A percentile compares a stretch with the other conserved stretches of the same genome.
These are phyloP conservation scores for Sapayoa aenigma DNA, from an alignment of 2,113 vertebrate genomes.

Conservation along the genomic window DNA sequence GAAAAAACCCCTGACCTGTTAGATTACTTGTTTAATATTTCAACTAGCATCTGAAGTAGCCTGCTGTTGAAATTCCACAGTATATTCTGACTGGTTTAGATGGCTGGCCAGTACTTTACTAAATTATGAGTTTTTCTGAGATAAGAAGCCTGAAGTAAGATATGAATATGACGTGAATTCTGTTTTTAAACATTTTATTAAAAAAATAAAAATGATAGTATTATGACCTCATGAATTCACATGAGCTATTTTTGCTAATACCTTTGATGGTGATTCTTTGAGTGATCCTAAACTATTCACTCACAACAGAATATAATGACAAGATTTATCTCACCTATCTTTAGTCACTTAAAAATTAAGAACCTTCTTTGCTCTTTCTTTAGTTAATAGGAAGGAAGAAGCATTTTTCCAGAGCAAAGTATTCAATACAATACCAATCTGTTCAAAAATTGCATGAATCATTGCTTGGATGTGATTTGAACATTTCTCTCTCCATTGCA, in stretches of 20 bases:
- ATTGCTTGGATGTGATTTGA: not conserved
- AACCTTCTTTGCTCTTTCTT: not conserved
- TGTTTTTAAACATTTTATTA: not conserved
- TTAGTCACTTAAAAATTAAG: not conserved
- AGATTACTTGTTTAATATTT: not conserved
- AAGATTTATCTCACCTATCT: not conserved
- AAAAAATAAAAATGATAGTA: not conserved
- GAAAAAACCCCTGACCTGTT: not conserved
- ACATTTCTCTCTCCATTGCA: not conserved
- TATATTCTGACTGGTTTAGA: not conserved
- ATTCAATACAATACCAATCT: not conserved
- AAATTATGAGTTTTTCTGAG: not conserved
- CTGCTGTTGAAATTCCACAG: not conserved
- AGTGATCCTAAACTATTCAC: not conserved
- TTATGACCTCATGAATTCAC: not conserved
- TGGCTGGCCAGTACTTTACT: not conserved
- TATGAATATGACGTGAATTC: fast-evolving
- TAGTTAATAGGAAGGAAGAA: not conserved
- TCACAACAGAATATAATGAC: not conserved
- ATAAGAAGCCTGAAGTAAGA: not conserved
- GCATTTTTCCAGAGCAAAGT: not conserved
- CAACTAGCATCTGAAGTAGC: not conserved
- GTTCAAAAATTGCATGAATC: not conserved
- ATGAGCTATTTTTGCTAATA: not conserved
- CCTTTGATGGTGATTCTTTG: not conserved